phyloP scores from a whole-genome alignment of 1,140 invertebrate genomes.

The Bathynomus jamesi region DNA sequence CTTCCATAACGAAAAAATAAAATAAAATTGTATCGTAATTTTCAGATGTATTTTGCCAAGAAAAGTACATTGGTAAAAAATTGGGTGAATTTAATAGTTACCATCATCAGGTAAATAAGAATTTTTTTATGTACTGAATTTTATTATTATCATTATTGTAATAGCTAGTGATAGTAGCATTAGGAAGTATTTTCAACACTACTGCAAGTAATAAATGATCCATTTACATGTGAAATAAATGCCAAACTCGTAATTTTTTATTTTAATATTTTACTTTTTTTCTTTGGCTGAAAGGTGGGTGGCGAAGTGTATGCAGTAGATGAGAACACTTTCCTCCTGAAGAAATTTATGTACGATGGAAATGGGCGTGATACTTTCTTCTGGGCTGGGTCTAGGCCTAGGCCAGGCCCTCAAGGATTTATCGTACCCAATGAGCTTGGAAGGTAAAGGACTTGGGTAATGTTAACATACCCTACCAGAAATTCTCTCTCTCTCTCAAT shows the following conservation, averaged over 20 bases:
- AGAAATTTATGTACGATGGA: conserved; percentile 82
- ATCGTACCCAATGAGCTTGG: conserved; percentile 81
- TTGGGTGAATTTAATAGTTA: conserved; percentile 82
- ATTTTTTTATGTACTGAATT: too few species aligned
- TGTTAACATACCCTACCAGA: too few species aligned
- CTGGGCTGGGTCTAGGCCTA: conserved; percentile 77
- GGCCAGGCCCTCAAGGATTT: conserved; percentile 81
- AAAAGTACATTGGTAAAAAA: conserved; percentile 63
- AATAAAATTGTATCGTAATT: too few species aligned
- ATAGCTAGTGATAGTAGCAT: too few species aligned
- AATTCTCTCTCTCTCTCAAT: too few species aligned
- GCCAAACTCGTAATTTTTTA: too few species aligned
- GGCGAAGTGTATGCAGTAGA: conserved; percentile 86
- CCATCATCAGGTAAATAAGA: conserved; percentile 63
- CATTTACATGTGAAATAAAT: too few species aligned
- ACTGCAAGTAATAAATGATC: too few species aligned
- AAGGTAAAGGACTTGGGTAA: conserved; percentile 53
- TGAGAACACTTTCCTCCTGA: conserved; percentile 70
- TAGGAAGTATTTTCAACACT: too few species aligned
- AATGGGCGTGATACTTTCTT: conserved; percentile 79
- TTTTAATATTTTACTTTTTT: not conserved
- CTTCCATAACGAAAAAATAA: too few species aligned
- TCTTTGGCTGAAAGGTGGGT: conserved; percentile 49
- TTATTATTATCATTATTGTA: too few species aligned
- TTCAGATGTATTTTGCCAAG: conserved; percentile 9